Evolutionary conservation across 1,140 invertebrate genomes (phyloP), one percentile per base, ranked within the genome.

Genomic region (Sinella curviseta): DNA sequence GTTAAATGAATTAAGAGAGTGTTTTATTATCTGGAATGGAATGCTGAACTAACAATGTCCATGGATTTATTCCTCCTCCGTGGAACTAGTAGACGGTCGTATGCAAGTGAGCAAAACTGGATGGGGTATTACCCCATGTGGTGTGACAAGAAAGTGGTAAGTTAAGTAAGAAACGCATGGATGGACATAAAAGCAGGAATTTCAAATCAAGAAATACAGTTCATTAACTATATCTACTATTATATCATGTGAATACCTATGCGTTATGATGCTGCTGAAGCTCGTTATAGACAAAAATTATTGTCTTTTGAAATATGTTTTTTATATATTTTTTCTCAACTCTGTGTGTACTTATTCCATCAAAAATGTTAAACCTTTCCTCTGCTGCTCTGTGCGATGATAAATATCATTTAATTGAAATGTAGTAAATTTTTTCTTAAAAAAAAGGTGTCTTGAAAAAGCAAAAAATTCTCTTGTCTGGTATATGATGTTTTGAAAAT

Each of bases 1-100:
- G 65, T 33, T 70, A 70, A 70, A 70, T 70, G 65, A 70, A 70
- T 70, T 70, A 70, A 70, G 3, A 70, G 30, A 70, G 30, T 70
- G 65, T 70, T 70, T 70, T 70, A 33, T 70, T 70, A 70, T 33
- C 65, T 70, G 65, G 65, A 70, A 70, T 70, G 65, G 65, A 70
- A 70, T 70, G 65, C 31, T 70, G 65, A 48, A 48, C 39, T 48
- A 48, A 48, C 39, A 48, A 48, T 48, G 39, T 20, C 39, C 39
- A 48, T 12, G 39, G 39, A 48, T 48, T 48, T n/a, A n/a, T n/a
- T n/a, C n/a, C n/a, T n/a, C n/a, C n/a, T n/a, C n/a, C n/a, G n/a
- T n/a, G n/a, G n/a, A n/a, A n/a, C n/a, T n/a, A n/a, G n/a, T n/a
- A n/a, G n/a, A n/a, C n/a, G n/a, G n/a, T n/a, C n/a, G 39, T 48